Evolutionary conservation across 2,797 vertebrate species (phyloP), one percentile per base, ranked within the genome.

Genomic region (Poecilia wingei): DNA sequence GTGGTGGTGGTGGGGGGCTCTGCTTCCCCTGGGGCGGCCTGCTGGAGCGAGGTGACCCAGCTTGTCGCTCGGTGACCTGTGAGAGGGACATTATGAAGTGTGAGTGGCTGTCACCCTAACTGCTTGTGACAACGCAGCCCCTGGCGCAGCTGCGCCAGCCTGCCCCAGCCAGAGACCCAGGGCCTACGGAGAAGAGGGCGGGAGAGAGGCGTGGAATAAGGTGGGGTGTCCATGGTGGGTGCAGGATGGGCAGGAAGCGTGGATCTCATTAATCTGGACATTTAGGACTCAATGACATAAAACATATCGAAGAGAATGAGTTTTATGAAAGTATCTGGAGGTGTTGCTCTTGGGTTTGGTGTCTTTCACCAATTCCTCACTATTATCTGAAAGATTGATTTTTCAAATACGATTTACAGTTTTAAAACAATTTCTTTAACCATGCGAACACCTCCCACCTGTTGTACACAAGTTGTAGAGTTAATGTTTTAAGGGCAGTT

Each of bases 71-170:
- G 96, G 94, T 98, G 98, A 98, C 98, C 98, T 98, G 97, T 98
- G 97, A 98, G 97, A 97, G 95, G 96, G 96, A 97, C 98, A 98
- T 98, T 98, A 98, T 98, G 97, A 98, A 98, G 97, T 97, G 97
- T 98, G 97, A 98, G 97, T 97, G 95, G 96, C 96, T 97, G 96
- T 99, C 97, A 97, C 95, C 94, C 93, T 99, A 98, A 99, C 96
- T 89, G 95, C 92, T 96, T 96, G 97, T 98, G 98, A 99, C 98
- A 98, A 97, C 95, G 96, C 95, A 94, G 97, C 97, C 98, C 86
- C 95, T 94, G 96, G 97, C 97, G 95, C 98, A 98, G 98, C 98
- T 99, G 98, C 96, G 97, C 94, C 96, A 96, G 95, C 92, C 96
- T 87, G 90, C 87, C 90, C 89, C 86, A 90, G 92, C 93, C 93